Conservation (phyloP, 2,113 vertebrate genomes). For the Thymallus thymallus region DNA sequence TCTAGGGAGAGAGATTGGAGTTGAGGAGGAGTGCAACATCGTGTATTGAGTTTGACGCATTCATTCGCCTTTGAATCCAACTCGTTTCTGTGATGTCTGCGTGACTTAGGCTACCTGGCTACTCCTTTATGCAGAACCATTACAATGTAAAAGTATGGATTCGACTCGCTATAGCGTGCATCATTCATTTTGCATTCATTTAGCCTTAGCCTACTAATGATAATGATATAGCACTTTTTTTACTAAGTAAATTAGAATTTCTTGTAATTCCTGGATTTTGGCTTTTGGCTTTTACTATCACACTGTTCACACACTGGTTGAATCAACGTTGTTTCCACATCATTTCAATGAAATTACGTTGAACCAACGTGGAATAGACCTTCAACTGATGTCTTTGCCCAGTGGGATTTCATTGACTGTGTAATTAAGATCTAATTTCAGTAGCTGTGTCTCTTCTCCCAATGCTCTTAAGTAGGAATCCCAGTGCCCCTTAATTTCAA, state of each 20-base stretch:
- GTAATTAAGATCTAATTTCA: no score
- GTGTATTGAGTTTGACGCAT: neutral
- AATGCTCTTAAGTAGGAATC: no score
- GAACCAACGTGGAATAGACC: no score
- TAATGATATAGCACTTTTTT: neutral
- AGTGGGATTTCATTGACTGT: no score
- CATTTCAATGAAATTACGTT: no score
- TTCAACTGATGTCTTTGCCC: no score
- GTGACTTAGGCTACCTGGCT: neutral
- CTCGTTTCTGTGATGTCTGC: neutral
- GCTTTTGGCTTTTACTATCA: no score
- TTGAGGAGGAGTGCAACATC: constrained; percentile 1
- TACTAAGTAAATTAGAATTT: neutral
- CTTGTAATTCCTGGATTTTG: no score
- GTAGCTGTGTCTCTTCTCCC: no score
- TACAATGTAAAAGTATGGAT: neutral
- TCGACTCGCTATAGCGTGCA: neutral
- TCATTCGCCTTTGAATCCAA: neutral
- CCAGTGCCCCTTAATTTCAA: no score
- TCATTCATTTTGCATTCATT: neutral
- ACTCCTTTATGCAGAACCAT: neutral
- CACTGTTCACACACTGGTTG: no score
- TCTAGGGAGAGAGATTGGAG: neutral
- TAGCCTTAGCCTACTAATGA: neutral
- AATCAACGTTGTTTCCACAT: no score